These are phyloP conservation scores for Delphinapterus leucas DNA, from an alignment of 2,113 vertebrate genomes.

Conservation along the genomic window DNA sequence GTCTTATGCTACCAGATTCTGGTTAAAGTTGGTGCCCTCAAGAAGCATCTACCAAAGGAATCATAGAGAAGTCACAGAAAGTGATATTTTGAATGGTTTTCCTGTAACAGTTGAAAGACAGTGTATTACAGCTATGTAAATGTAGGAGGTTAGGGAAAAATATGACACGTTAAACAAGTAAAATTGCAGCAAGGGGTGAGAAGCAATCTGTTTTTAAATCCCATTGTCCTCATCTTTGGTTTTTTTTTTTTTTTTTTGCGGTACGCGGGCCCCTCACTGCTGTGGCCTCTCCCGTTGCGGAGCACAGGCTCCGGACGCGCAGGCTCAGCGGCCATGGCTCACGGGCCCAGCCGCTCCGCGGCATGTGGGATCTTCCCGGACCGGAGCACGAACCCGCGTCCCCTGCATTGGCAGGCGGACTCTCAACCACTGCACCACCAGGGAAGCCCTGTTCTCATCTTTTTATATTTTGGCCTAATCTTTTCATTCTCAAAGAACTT, in stretches of 20 bases:
- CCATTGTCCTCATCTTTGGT: not conserved
- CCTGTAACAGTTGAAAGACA: not conserved
- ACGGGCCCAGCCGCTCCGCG: no score
- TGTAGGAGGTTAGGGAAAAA: not conserved
- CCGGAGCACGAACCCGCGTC: no score
- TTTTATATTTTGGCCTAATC: not conserved
- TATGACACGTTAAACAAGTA: not conserved
- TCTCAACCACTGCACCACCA: no score
- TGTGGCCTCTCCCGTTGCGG: no score
- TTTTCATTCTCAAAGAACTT: constrained; percentile 1
- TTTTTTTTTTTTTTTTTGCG: no score
- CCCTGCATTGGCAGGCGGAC: no score
- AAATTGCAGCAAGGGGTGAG: not conserved
- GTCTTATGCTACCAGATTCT: not conserved
- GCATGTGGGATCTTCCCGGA: no score
- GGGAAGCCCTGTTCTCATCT: not conserved
- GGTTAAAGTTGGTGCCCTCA: not conserved
- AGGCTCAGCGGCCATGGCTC: no score
- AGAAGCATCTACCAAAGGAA: not conserved
- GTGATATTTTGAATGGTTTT: not conserved
- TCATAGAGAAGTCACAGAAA: not conserved
- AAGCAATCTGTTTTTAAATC: not conserved
- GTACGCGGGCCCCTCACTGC: no score
- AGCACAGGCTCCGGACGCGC: no score
- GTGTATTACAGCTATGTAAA: not conserved